Evolutionary conservation across 2,888 invertebrate genomes (phyloP), one percentile per base, ranked within the genome.

Genomic region (Phlogophora meticulosa): DNA sequence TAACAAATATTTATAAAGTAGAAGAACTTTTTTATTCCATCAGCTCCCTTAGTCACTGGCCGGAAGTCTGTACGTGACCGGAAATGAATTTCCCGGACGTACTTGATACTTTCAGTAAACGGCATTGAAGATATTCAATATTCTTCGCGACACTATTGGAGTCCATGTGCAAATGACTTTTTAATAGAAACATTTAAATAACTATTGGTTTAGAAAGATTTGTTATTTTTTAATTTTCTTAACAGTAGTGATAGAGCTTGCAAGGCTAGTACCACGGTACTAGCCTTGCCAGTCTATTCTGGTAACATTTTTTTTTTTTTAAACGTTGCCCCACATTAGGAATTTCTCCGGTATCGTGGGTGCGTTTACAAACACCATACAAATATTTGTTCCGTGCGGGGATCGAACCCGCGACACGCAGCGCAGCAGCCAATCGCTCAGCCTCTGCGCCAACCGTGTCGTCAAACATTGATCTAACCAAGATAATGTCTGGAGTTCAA

Each of bases 1-100:
- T 32, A n/a, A 43, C 38, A 65, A 63, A 67, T 60, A 73, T 61
- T 58, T 67, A 64, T 34, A 52, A 59, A 58, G 64, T 48, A 40
- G n/a, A 49, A 24, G 7, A 46, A 59, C 11, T 52, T 53, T 42
- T 69, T 60, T 61, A 64, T 53, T 62, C 53, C 11, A 72, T 78
- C 59, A 62, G 28, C 49, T 52, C n/a, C n/a, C 51, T 64, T 76
- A 81, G 82, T 80, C 76, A 63, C 77, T 72, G 74, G 62, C 78
- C 87, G 90, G 90, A 90, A 85, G 85, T 82, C 64, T 72, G 80
- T 72, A 89, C 89, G 90, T 90, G 90, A 89, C 89, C 86, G 91
- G 88, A 91, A 90, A 90, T 90, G 85, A 88, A 87, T 89, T 91
- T 88, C 84, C 90, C 86, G 88, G 86, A 83, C 83, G 82, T 77